Base-by-base conservation (phyloP, 2,113 vertebrate species). In the Callospermophilus lateralis region DNA sequence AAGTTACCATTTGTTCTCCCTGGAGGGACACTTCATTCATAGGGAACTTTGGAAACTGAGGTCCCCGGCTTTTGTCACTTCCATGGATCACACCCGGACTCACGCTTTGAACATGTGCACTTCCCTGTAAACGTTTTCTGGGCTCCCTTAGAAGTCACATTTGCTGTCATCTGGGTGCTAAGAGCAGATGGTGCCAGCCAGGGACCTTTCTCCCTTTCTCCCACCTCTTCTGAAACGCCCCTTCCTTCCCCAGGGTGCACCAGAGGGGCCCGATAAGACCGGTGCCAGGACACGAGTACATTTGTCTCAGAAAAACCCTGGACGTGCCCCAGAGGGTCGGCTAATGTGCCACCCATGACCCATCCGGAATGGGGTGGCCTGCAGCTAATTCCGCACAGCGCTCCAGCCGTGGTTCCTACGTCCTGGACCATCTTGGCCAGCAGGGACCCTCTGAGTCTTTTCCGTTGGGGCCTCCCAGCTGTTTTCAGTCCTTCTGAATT, bases 401-500 rank as follows among this genome's bases (percentile, higher is more conserved):
- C 78, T 72, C 65, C 74, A 28, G 17, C 73, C 95, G 19, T 95
- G 93, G 97, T 98, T 96, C 92, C 89, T 81, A 1, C 2, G 63
- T 68, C 97, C 96, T 93, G 76, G 45, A 94, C 92, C 93, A 67
- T 73, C 90, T 37, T 0, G 0, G 76, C 34, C 73, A 94, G 77
- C 53, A 81, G 81, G 88, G 89, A 90, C 84, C 78, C 97, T 96
- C 93, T 80, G 58, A 92, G 28, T 95, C 68, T 91, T 97, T 98
- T 77, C 89, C 26, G 0, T 93, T 81, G 84, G 48, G 48, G 48
- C 97, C 96, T 96, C 97, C 79, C 84, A 86, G 67, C 90, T 70
- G 0, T 95, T 97, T 97, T 94, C 90, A 96, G 34, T 96, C 93
- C 95, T 10, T 94, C 84, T 80, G 74, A 79, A 68, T 89, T 65